Evolutionary conservation across 2,888 invertebrate genomes (phyloP).

Genomic region (Cataglyphis altisquamis): DNA sequence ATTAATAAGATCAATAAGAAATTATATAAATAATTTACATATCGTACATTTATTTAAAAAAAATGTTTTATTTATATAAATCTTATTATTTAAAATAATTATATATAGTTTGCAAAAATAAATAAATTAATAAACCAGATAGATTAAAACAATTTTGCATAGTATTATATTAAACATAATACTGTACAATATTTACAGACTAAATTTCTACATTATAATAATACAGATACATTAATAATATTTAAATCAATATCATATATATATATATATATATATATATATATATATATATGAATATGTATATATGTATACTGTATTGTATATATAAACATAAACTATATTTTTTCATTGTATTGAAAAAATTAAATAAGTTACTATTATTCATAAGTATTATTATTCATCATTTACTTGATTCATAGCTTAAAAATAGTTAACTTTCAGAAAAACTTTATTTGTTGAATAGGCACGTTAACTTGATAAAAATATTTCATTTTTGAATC

Average conservation of each 20-base stretch:
- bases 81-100: background rate
- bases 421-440: background rate
- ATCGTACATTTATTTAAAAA: background rate
- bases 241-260: background rate
- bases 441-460: background rate
- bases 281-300: background rate
- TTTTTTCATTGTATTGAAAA: background rate
- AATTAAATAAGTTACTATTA: background rate
- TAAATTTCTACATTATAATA: background rate
- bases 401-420: background rate
- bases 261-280: no score
- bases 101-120: background rate
- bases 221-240: background rate
- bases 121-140: background rate
- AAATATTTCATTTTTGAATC: background rate
- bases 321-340: background rate
- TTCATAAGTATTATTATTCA: no score
- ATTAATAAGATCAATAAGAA: background rate
- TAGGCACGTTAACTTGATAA: background rate
- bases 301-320: no score
- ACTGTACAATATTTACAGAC: background rate
- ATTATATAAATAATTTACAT: background rate
- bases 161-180: background rate
- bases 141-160: background rate
- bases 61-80: conserved; percentile 30